Conservation (phyloP, 2,888 invertebrate species). For the Theretra japonica region DNA sequence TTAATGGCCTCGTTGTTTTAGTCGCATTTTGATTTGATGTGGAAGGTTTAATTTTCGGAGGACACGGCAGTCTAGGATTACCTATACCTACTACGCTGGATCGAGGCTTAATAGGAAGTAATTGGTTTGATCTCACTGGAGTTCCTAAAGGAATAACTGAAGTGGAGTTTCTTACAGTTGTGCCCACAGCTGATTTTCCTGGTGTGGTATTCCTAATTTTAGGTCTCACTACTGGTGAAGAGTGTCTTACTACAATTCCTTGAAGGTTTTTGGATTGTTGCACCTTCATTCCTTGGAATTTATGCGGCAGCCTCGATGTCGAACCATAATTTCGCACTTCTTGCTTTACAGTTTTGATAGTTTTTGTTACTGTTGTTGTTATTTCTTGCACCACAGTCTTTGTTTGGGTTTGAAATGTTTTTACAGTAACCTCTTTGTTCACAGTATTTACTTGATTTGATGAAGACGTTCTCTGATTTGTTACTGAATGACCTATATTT, state of each 20-base stretch:
- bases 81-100: conserved; percentile 51
- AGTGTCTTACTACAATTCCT: conserved; percentile 61
- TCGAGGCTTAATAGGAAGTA: conserved; percentile 57
- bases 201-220: conserved; percentile 54
- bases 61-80: conserved; percentile 54
- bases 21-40: conserved; percentile 49
- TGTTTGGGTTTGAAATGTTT: conserved; percentile 73
- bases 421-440: conserved; percentile 74
- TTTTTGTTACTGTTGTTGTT: conserved; percentile 80
- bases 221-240: conserved; percentile 54
- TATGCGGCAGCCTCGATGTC: conserved; percentile 51
- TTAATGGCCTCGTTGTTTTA: conserved; percentile 57
- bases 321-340: conserved; percentile 53
- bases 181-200: conserved; percentile 42
- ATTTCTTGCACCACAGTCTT: conserved; percentile 79
- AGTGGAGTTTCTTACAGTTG: conserved; percentile 30
- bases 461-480: conserved; percentile 56
- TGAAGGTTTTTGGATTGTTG: conserved; percentile 55
- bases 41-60: conserved; percentile 49
- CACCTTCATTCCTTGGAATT: conserved; percentile 54
- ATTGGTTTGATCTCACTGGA: conserved; percentile 53
- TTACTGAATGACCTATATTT: conserved; percentile 44
- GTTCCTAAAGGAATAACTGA: conserved; percentile 28
- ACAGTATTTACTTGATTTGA: conserved; percentile 65
- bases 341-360: conserved; percentile 74